phyloP scores from a whole-genome alignment of 2,888 invertebrate species.

The Oscheius onirici region DNA sequence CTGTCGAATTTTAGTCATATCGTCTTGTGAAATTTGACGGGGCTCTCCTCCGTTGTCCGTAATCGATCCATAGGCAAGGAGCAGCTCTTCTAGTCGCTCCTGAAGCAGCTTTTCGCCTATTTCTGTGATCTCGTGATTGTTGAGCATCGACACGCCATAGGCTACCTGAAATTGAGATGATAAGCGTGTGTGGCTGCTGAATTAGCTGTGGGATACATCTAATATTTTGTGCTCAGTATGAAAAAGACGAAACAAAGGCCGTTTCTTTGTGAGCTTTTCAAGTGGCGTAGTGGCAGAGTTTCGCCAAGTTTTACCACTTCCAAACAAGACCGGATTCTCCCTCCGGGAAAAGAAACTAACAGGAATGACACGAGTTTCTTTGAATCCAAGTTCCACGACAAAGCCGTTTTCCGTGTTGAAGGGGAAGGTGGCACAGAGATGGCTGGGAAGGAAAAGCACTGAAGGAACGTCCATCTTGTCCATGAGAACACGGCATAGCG shows the following conservation, averaged over 20 bases:
- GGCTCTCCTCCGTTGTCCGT: conserved; percentile 39
- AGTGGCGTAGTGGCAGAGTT: too few species aligned
- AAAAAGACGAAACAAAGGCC: too few species aligned
- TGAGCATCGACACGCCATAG: conserved; percentile 86
- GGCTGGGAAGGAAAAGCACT: conserved; percentile 84
- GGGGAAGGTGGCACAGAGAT: conserved; percentile 84
- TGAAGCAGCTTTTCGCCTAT: conserved; percentile 72
- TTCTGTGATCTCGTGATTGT: conserved; percentile 83
- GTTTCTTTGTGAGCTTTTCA: too few species aligned
- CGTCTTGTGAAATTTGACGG: conserved; percentile 36
- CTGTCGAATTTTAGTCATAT: conserved; percentile 37
- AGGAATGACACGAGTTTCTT: conserved; percentile 78
- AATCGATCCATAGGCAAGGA: conserved; percentile 43
- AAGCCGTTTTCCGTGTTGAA: conserved; percentile 85
- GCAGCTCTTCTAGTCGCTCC: conserved; percentile 37
- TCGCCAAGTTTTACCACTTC: too few species aligned
- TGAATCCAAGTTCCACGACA: conserved; percentile 87
- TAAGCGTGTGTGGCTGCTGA: not conserved
- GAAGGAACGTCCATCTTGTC: conserved; percentile 75
- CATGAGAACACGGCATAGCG: conserved; percentile 76
- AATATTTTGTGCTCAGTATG: too few species aligned
- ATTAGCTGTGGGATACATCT: too few species aligned
- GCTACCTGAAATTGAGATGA: conserved; percentile 74
- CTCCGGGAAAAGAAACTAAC: too few species aligned
- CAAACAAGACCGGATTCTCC: too few species aligned